Percentiles rank a stretch among this genome's conserved stretches.
These are phyloP conservation scores for Cantharis rufa DNA, from an alignment of 2,888 invertebrate genomes.

Conservation along the genomic window DNA sequence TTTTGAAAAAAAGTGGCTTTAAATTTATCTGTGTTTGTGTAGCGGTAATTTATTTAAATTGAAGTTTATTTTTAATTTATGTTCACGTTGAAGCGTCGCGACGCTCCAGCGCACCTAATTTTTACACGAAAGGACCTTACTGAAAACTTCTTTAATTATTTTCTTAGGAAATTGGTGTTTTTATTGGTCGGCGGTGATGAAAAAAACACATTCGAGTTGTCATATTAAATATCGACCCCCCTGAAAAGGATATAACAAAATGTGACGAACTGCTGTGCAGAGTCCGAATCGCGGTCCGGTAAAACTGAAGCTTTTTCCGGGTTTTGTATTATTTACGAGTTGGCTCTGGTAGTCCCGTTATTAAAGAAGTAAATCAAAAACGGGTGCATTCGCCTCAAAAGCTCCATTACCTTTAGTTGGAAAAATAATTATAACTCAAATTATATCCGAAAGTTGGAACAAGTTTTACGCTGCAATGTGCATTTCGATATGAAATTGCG, in stretches of 20 bases:
- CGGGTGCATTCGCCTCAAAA: constrained; percentile 14
- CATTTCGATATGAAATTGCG: neutral
- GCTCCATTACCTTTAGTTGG: constrained; percentile 21
- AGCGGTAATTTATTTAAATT: constrained; percentile 24
- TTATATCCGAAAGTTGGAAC: neutral
- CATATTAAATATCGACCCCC: constrained; percentile 12
- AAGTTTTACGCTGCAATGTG: constrained; percentile 1
- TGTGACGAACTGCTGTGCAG: constrained; percentile 13
- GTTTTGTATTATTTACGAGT: constrained; percentile 40
- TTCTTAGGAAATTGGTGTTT: neutral
- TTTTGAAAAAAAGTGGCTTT: constrained; percentile 1
- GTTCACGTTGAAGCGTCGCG: neutral
- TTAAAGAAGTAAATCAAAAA: constrained; percentile 42
- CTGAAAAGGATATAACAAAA: constrained; percentile 8
- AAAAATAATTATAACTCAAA: constrained; percentile 11
- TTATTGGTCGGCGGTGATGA: neutral
- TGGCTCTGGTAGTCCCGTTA: constrained; percentile 39
- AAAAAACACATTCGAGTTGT: constrained; percentile 13
- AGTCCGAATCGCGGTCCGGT: constrained; percentile 11
- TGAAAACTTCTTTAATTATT: neutral
- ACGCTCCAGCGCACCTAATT: constrained; percentile 12
- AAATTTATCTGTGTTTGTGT: constrained; percentile 8
- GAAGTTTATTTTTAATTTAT: constrained; percentile 28
- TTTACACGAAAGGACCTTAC: constrained; percentile 7
- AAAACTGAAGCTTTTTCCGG: constrained; percentile 15